phyloP scores from a whole-genome alignment of 2,797 vertebrate species.

The Decapterus maruadsi region DNA sequence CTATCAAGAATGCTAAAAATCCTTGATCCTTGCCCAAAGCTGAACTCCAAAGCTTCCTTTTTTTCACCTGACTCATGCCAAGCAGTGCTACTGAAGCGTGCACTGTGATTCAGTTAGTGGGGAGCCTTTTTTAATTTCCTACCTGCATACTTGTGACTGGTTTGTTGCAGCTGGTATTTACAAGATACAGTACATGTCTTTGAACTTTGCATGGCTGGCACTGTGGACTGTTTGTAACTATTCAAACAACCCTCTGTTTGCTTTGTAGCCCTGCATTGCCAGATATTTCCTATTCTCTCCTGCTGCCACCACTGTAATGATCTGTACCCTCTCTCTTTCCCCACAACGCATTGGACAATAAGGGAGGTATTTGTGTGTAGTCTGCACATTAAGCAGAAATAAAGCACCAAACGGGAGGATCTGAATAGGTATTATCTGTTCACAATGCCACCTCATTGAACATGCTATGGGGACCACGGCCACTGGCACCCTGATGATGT shows the following conservation, averaged over 20 bases:
- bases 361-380: not conserved
- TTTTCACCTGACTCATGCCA: conserved; percentile 57
- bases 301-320: not conserved
- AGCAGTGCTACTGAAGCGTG: conserved; percentile 18
- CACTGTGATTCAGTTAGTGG: not conserved
- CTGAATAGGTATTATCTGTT: conserved; percentile 3
- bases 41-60: conserved; percentile 54
- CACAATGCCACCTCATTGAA: not conserved
- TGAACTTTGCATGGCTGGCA: conserved; percentile 30
- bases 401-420: not conserved
- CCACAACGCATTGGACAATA: not conserved
- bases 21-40: conserved; percentile 69
- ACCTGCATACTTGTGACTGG: conserved; percentile 4
- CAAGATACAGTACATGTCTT: conserved; percentile 1
- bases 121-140: not conserved
- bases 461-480: not conserved
- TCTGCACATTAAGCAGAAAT: not conserved
- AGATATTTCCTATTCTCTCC: conserved; percentile 12
- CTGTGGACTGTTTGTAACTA: conserved; percentile 1
- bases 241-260: conserved; percentile 47
- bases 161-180: conserved; percentile 31
- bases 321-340: not conserved
- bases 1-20: conserved; percentile 76
- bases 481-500: not conserved
- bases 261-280: conserved; percentile 16